Base-by-base conservation (phyloP, 2,797 vertebrate species). In the Otus scops region DNA sequence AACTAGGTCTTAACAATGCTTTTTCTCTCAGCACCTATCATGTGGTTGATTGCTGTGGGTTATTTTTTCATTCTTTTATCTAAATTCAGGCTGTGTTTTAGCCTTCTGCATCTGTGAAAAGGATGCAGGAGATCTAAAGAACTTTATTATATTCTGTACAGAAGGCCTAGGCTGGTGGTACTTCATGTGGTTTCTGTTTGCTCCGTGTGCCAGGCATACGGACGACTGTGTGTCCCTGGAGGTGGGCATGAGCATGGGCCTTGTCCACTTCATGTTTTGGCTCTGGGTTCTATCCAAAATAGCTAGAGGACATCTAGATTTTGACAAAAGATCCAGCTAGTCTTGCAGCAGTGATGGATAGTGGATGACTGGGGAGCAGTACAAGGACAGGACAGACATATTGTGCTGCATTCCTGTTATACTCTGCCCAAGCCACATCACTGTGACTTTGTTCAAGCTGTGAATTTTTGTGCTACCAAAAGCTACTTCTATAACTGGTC, bases 351-450 rank as follows among this genome's bases (percentile, higher is more conserved):
- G 24, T 54, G 68, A 68, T n/a, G 34, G 27, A 19, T 5, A 43
- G 38, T 21, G 54, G 7, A 12, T 76, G 38, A 11, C 17, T 48
- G 26, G 11, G 57, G 22, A 61, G 38, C 41, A 76, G 10, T 38
- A 73, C 4, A 69, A 57, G 63, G 34, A 50, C 23, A 64, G 50
- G 32, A 27, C 34, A 45, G 71, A n/a, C 4, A 6, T 27, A 1
- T 10, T 15, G 21, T 1, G 1, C 16, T 61, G 9, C 10, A 2
- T 79, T 85, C 64, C 24, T 32, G 10, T 53, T 53, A 26, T 5
- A 45, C 3, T 30, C 30, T 36, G 17, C 32, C 13, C 0, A 0
- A 81, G 51, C 19, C 27, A 7, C 2, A 0, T 5, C 43, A 27
- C 27, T 1, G 5, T 32, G 24, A 43, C 16, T 32, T 45, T 65